These are phyloP conservation scores for Pomacea maculata DNA, from an alignment of 1,140 invertebrate species.

Conservation along the genomic window DNA sequence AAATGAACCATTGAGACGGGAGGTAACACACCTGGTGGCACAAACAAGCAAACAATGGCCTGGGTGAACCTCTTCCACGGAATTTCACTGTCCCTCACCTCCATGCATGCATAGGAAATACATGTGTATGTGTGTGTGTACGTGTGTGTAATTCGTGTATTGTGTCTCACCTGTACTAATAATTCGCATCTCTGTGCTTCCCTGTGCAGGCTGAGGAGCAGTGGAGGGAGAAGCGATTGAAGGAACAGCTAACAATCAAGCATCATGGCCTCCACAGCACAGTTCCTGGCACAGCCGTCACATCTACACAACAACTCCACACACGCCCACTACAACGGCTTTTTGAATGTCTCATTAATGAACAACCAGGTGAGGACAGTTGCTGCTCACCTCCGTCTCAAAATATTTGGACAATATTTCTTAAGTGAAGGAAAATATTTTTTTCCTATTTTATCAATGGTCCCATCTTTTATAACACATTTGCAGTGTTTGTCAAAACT, in stretches of 20 bases:
- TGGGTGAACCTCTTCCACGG: no score
- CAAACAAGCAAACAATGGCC: no score
- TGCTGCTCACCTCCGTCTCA: not conserved
- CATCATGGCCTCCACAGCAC: constrained; percentile 92
- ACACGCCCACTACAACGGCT: constrained; percentile 12
- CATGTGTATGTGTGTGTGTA: not conserved
- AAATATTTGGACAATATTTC: no score
- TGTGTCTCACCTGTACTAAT: no score
- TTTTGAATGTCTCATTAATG: not conserved
- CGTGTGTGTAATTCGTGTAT: not conserved
- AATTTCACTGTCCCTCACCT: no score
- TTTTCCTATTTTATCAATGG: no score
- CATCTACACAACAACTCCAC: constrained; percentile 5
- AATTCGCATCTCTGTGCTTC: no score
- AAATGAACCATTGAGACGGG: no score
- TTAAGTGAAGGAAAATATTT: no score
- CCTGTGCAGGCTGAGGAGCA: not conserved
- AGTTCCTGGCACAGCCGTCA: constrained; percentile 75
- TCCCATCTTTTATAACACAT: not conserved
- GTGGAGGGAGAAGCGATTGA: constrained; percentile 19
- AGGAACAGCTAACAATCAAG: constrained; percentile 92
- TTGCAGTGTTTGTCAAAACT: not conserved
- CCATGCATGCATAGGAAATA: no score
- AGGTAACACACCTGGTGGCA: no score
- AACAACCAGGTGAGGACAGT: not conserved